Percentiles rank a stretch among this genome's conserved stretches.
phyloP scores from a whole-genome alignment of 2,797 vertebrate species.

The Macroramphosus scolopax region DNA sequence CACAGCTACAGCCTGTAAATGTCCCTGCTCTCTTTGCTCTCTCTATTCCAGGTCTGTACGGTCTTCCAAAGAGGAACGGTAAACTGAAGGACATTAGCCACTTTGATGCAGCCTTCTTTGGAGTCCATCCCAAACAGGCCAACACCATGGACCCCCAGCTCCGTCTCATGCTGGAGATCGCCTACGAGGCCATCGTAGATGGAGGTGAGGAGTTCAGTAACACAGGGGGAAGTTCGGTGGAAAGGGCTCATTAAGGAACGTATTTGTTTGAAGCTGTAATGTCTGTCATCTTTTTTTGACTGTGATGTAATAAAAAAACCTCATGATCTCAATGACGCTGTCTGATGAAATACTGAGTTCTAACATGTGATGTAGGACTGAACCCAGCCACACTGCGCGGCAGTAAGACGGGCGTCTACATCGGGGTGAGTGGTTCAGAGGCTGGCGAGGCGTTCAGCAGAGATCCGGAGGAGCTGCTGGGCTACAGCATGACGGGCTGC shows the following conservation, averaged over 20 bases:
- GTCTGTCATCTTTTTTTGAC: no score
- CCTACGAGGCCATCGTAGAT: slow-evolving; percentile 93
- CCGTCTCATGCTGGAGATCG: slow-evolving; percentile 88
- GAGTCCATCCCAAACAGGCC: slow-evolving; percentile 92
- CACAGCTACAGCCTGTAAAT: no score
- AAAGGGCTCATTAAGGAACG: no score
- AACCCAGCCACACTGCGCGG: slow-evolving; percentile 84
- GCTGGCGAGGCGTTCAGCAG: slow-evolving; percentile 89
- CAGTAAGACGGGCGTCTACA: slow-evolving; percentile 89
- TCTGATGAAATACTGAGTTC: no score
- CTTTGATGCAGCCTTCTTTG: slow-evolving; percentile 95
- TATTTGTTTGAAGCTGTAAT: no score
- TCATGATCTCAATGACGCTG: no score
- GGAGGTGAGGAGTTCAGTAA: slow-evolving; percentile 86
- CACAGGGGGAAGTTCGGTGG: no score
- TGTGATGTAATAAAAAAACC: no score
- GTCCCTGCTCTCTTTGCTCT: no score
- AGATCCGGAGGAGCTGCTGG: slow-evolving; percentile 91
- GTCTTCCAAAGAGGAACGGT: slow-evolving; percentile 89
- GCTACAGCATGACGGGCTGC: slow-evolving; percentile 98
- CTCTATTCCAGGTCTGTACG: slow-evolving; percentile 83
- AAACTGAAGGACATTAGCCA: slow-evolving; percentile 94
- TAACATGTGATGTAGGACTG: slow-evolving; percentile 77
- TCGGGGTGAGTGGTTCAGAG: slow-evolving; percentile 92
- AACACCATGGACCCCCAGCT: slow-evolving; percentile 98